A percentile compares a stretch with the other conserved stretches of the same genome.
These are phyloP conservation scores for Stenotaenia linearis DNA, from an alignment of 2,888 invertebrate genomes.

Conservation along the genomic window DNA sequence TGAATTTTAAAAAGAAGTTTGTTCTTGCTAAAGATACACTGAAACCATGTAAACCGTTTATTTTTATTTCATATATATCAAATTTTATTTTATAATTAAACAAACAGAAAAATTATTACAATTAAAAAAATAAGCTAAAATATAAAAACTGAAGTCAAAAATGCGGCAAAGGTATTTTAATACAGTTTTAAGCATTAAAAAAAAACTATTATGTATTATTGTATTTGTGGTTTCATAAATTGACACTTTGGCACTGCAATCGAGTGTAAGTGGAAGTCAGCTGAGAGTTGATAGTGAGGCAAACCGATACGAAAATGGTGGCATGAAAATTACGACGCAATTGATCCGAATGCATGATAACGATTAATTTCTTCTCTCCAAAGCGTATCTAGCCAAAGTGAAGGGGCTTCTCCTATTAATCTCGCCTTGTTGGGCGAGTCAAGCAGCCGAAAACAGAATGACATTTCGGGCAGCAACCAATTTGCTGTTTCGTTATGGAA, in stretches of 20 bases:
- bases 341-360: neutral
- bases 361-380: neutral
- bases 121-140: no score
- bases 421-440: slow-evolving; percentile 33
- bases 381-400: neutral
- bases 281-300: no score
- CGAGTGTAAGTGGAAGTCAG: no score
- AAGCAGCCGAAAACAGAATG: slow-evolving; percentile 3
- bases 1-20: no score
- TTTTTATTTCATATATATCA: no score
- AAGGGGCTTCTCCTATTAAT: neutral
- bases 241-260: neutral
- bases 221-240: neutral
- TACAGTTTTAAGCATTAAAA: no score
- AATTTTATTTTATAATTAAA: no score
- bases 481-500: neutral
- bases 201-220: neutral
- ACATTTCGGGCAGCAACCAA: neutral
- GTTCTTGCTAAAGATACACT: no score
- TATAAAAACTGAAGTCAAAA: no score
- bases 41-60: no score
- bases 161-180: no score
- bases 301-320: neutral
- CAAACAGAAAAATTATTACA: no score
- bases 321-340: neutral